phyloP scores from a whole-genome alignment of 2,113 vertebrate species.

The Phrynosoma platyrhinos region DNA sequence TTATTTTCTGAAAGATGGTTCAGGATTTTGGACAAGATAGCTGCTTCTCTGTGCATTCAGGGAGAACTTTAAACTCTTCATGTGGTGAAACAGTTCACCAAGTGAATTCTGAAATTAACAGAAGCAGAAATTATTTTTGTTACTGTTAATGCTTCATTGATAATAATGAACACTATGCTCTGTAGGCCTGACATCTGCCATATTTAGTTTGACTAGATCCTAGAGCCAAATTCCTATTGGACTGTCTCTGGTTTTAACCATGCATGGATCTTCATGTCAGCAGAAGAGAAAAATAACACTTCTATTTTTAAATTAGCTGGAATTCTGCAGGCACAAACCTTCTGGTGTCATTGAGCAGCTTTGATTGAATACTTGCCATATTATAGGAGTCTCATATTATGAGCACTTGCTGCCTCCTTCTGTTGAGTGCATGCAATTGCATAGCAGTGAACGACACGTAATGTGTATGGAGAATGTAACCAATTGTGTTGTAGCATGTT shows the following conservation, averaged over 20 bases:
- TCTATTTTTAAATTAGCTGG: slow-evolving; percentile 92
- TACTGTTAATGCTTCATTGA: slow-evolving; percentile 1
- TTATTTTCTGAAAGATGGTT: background rate
- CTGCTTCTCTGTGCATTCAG: background rate
- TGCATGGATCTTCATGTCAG: slow-evolving; percentile 85
- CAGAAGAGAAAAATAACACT: slow-evolving; percentile 82
- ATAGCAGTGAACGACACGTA: background rate
- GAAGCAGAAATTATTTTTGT: background rate
- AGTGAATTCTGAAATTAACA: background rate
- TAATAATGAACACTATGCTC: slow-evolving; percentile 42
- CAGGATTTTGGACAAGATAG: background rate
- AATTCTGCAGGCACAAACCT: slow-evolving; percentile 74
- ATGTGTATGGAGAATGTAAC: rapidly evolving
- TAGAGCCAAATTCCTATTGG: slow-evolving; percentile 75
- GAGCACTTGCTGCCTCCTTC: slow-evolving; percentile 73
- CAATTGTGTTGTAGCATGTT: background rate
- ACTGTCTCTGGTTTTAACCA: slow-evolving; percentile 76
- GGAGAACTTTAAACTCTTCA: background rate
- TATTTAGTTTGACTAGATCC: slow-evolving; percentile 71
- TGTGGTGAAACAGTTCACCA: background rate
- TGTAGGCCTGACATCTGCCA: slow-evolving; percentile 38
- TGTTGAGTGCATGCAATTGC: background rate
- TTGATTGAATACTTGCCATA: slow-evolving; percentile 22
- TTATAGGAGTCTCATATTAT: background rate
- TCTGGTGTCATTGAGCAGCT: slow-evolving; percentile 45